These are phyloP conservation scores for Trissonchulus sp. DNA, from an alignment of 2,888 invertebrate species.

Conservation along the genomic window DNA sequence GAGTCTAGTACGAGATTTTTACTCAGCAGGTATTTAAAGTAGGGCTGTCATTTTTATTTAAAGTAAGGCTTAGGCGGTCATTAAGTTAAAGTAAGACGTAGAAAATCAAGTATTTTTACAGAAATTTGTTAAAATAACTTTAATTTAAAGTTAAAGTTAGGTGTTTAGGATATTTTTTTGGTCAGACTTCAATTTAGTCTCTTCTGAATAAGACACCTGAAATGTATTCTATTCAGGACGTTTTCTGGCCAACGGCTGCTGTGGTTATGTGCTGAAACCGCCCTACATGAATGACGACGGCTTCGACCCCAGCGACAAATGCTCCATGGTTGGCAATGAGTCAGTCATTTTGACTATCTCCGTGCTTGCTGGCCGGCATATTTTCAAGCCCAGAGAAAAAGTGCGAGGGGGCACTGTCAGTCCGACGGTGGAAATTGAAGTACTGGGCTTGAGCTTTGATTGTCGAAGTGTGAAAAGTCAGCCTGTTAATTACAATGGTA, in stretches of 20 bases:
- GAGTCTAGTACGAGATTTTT: no score
- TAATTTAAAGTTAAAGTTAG: no score
- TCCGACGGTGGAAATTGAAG: constrained; percentile 84
- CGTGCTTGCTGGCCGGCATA: constrained; percentile 24
- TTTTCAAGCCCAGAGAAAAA: background rate
- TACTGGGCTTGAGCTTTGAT: constrained; percentile 80
- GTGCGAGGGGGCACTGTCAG: constrained; percentile 65
- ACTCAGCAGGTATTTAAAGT: no score
- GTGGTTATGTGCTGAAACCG: constrained; percentile 86
- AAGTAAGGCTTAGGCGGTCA: no score
- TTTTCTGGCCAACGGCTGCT: constrained; percentile 81
- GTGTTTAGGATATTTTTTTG: no score
- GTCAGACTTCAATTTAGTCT: no score
- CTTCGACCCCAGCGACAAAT: constrained; percentile 66
- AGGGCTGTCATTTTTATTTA: no score
- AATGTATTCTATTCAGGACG: constrained; percentile 61
- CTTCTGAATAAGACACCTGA: no score
- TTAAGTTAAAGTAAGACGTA: no score
- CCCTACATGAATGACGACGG: constrained; percentile 72
- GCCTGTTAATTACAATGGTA: constrained; percentile 12
- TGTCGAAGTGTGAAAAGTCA: constrained; percentile 57
- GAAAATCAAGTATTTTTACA: no score
- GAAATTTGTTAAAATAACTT: no score
- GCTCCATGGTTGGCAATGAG: constrained; percentile 39
- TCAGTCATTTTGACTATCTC: constrained; percentile 27